Evolutionary conservation across 2,888 invertebrate species (phyloP).

Genomic region (Opisthograptis luteolata): DNA sequence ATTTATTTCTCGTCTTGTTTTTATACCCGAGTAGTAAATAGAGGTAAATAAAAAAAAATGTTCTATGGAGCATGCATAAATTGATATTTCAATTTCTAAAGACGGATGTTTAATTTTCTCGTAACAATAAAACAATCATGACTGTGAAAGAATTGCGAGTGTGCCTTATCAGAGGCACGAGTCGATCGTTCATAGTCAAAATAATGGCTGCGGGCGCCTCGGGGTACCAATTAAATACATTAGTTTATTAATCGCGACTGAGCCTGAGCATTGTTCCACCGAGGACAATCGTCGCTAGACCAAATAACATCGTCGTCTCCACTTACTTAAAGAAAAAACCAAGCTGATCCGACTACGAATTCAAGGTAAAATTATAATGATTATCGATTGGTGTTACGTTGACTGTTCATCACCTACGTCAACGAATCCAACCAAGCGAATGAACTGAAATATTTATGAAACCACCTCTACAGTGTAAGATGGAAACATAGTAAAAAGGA

Average conservation of each 20-base stretch:
- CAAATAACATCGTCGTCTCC: slow-evolving; percentile 71
- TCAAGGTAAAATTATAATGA: slow-evolving; percentile 45
- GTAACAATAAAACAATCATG: slow-evolving; percentile 64
- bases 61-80: neutral
- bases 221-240: slow-evolving; percentile 71
- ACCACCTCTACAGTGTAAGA: slow-evolving; percentile 20
- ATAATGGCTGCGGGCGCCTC: slow-evolving; percentile 56
- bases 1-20: neutral
- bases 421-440: slow-evolving; percentile 1
- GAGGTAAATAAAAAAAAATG: neutral
- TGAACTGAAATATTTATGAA: slow-evolving; percentile 10
- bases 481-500: slow-evolving; percentile 30
- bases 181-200: slow-evolving; percentile 77
- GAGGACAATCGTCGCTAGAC: slow-evolving; percentile 79
- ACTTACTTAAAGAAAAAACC: slow-evolving; percentile 67
- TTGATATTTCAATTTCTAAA: slow-evolving; percentile 21
- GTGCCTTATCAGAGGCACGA: slow-evolving; percentile 78
- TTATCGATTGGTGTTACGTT: slow-evolving; percentile 18
- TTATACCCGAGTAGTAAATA: too few species aligned
- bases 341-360: slow-evolving; percentile 44
- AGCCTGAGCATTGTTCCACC: slow-evolving; percentile 71
- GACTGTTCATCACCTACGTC: slow-evolving; percentile 4
- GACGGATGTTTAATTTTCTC: slow-evolving; percentile 62
- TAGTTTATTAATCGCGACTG: slow-evolving; percentile 76
- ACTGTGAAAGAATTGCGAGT: slow-evolving; percentile 46